Evolutionary conservation across 2,888 invertebrate species (phyloP).

Genomic region (Hyalella azteca): DNA sequence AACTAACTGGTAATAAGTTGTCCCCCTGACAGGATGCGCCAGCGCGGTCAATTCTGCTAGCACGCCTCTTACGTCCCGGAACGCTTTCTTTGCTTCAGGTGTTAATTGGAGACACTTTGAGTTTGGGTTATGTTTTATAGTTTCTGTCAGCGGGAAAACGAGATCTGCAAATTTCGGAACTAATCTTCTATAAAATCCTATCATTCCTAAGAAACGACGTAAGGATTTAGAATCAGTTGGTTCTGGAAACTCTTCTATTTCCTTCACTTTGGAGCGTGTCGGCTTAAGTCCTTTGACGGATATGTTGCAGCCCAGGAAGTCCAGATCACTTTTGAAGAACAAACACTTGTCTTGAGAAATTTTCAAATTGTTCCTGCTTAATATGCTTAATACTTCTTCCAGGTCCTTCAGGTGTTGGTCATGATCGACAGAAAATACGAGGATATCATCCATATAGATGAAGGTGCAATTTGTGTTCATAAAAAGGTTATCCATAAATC

Average conservation of each 20-base stretch:
- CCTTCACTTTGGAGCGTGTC: not conserved
- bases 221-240: not conserved
- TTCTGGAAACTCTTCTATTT: not conserved
- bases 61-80: not conserved
- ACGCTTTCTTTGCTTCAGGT: not conserved
- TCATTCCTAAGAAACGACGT: slow-evolving; percentile 35
- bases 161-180: slow-evolving; percentile 23
- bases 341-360: slow-evolving; percentile 36
- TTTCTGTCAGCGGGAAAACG: not conserved
- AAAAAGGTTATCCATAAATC: slow-evolving; percentile 19
- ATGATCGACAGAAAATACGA: not conserved
- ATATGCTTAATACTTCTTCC: not conserved
- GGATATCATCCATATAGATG: slow-evolving; percentile 9
- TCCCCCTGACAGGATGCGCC: not conserved
- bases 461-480: not conserved
- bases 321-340: not conserved
- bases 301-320: slow-evolving; percentile 4
- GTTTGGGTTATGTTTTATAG: not conserved
- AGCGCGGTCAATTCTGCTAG: not conserved
- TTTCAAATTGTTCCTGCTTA: not conserved
- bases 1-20: slow-evolving; percentile 31
- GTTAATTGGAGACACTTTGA: not conserved
- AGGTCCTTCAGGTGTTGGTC: slow-evolving; percentile 27
- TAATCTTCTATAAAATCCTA: not conserved
- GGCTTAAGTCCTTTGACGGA: not conserved